Evolutionary conservation across 2,797 vertebrate species (phyloP).

Genomic region (Staurois parvus): DNA sequence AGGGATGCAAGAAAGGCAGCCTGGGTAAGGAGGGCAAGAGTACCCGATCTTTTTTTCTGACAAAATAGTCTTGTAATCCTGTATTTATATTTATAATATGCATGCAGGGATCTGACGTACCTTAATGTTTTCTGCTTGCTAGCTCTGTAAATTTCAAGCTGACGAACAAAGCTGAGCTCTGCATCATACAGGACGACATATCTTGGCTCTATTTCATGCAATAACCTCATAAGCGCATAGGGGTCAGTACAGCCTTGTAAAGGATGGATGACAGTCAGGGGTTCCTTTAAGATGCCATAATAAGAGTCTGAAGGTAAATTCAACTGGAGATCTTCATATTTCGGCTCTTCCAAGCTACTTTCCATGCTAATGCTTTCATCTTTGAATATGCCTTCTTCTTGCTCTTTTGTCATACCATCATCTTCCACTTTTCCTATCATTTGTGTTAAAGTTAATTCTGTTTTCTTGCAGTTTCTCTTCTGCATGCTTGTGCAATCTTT

Average conservation of each 20-base stretch:
- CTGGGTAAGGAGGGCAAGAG: too few relatives aligned
- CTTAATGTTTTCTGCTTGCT: slow-evolving; percentile 87
- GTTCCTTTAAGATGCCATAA: slow-evolving; percentile 90
- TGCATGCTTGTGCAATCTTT: slow-evolving; percentile 74
- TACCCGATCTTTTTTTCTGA: too few relatives aligned
- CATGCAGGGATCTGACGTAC: slow-evolving; percentile 68
- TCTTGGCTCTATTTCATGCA: slow-evolving; percentile 90
- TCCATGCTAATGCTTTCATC: slow-evolving; percentile 68
- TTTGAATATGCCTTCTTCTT: slow-evolving; percentile 64
- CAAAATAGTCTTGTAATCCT: too few relatives aligned
- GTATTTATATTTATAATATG: not conserved
- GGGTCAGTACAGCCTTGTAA: slow-evolving; percentile 90
- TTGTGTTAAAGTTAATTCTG: slow-evolving; percentile 84
- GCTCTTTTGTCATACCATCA: slow-evolving; percentile 66
- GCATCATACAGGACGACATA: slow-evolving; percentile 93
- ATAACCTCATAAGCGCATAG: slow-evolving; percentile 88
- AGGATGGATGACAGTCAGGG: slow-evolving; percentile 90
- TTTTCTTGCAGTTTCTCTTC: slow-evolving; percentile 70
- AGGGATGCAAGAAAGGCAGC: too few relatives aligned
- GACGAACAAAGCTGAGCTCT: slow-evolving; percentile 91
- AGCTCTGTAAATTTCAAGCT: slow-evolving; percentile 93
- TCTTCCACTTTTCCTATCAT: slow-evolving; percentile 80
- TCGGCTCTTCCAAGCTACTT: slow-evolving; percentile 64
- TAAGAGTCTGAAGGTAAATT: slow-evolving; percentile 87
- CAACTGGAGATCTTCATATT: slow-evolving; percentile 75